phyloP scores from a whole-genome alignment of 2,888 invertebrate genomes.

The Philopedon plagiatum region DNA sequence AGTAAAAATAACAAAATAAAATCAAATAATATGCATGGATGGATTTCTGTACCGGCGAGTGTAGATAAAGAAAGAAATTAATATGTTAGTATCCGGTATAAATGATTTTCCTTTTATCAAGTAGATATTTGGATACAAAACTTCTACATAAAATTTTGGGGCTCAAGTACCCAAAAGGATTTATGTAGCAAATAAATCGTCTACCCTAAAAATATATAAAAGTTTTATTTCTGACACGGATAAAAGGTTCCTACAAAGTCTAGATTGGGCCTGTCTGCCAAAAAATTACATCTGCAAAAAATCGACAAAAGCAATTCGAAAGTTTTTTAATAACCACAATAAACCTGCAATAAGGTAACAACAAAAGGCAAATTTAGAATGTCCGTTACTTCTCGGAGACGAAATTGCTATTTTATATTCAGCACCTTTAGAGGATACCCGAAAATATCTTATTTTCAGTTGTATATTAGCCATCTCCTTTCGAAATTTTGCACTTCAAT shows the following conservation, averaged over 20 bases:
- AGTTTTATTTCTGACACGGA: conserved; percentile 14
- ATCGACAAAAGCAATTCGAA: conserved; percentile 17
- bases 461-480: conserved; percentile 27
- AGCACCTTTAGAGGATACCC: conserved; percentile 14
- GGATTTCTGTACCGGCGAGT: too few species aligned
- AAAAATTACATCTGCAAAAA: conserved; percentile 13
- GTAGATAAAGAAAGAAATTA: too few species aligned
- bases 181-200: conserved; percentile 3
- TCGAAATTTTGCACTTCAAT: conserved; percentile 31
- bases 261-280: neutral
- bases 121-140: too few species aligned
- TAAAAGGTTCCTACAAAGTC: conserved; percentile 13
- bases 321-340: conserved; percentile 35
- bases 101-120: neutral
- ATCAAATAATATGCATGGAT: too few species aligned
- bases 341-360: conserved; percentile 28
- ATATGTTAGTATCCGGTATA: too few species aligned
- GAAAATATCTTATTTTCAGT: conserved; percentile 25
- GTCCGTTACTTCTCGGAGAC: conserved; percentile 25
- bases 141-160: neutral
- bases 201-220: conserved; percentile 12
- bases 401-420: conserved; percentile 34
- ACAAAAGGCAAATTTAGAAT: conserved; percentile 18
- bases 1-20: too few species aligned
- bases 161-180: neutral